These are phyloP conservation scores for Heliconius hortense DNA, from an alignment of 2,888 invertebrate genomes.

Conservation along the genomic window DNA sequence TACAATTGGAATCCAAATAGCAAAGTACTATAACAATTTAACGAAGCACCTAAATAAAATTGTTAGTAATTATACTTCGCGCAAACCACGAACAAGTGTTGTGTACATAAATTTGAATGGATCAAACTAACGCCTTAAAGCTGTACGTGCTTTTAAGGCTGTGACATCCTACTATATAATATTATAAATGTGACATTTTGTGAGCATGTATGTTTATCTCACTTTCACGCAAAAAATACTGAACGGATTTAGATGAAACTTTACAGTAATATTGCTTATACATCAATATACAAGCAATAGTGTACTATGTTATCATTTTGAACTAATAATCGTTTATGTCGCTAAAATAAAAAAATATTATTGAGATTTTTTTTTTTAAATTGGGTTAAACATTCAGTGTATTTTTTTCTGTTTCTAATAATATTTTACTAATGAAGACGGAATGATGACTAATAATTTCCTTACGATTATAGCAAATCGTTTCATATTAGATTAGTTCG, in stretches of 20 bases:
- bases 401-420: neutral
- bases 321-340: neutral
- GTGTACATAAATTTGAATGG: conserved; percentile 38
- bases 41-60: conserved; percentile 26
- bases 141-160: conserved; percentile 29
- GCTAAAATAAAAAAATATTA: neutral
- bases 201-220: neutral
- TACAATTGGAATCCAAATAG: too few relatives aligned
- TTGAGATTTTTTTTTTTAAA: neutral
- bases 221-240: neutral
- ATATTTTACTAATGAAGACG: neutral
- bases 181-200: neutral
- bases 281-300: neutral
- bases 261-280: neutral
- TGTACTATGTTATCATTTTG: neutral
- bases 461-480: neutral
- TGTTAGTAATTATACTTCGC: conserved; percentile 20
- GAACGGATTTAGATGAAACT: neutral
- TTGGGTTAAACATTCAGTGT: neutral
- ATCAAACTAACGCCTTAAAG: conserved; percentile 30
- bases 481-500: neutral
- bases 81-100: conserved; percentile 37
- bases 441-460: neutral
- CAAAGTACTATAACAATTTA: neutral
- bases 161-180: conserved; percentile 14